These are phyloP conservation scores for Boulengerochromis microlepis DNA, from an alignment of 2,113 vertebrate genomes.

Conservation along the genomic window DNA sequence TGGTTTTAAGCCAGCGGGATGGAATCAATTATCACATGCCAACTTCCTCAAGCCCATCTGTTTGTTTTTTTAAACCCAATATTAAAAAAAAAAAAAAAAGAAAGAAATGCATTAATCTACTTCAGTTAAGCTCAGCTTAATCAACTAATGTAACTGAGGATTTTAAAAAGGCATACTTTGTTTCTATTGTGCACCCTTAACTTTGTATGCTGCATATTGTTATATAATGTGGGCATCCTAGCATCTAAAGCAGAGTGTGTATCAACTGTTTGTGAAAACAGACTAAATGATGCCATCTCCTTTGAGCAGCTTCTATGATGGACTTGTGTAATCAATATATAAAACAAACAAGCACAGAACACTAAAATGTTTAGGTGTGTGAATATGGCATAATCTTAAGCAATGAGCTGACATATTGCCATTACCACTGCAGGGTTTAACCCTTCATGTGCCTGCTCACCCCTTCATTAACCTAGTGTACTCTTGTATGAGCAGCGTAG, in stretches of 20 bases:
- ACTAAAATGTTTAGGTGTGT: background rate
- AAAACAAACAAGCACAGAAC: background rate
- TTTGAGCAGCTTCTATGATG: background rate
- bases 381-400: background rate
- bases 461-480: background rate
- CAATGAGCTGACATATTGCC: background rate
- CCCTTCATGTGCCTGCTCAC: background rate
- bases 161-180: background rate
- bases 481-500: background rate
- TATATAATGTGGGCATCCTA: background rate
- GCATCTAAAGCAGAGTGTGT: background rate
- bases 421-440: background rate
- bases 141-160: background rate
- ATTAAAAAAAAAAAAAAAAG: background rate
- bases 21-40: conserved; percentile 45
- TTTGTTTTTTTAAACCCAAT: background rate
- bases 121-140: background rate
- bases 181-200: background rate
- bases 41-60: conserved; percentile 15
- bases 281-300: background rate
- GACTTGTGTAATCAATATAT: background rate
- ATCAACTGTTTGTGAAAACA: background rate
- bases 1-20: conserved; percentile 42
- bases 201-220: background rate
- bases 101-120: background rate